Conservation (phyloP, 2,113 vertebrate genomes). For the Labeo rohita region DNA sequence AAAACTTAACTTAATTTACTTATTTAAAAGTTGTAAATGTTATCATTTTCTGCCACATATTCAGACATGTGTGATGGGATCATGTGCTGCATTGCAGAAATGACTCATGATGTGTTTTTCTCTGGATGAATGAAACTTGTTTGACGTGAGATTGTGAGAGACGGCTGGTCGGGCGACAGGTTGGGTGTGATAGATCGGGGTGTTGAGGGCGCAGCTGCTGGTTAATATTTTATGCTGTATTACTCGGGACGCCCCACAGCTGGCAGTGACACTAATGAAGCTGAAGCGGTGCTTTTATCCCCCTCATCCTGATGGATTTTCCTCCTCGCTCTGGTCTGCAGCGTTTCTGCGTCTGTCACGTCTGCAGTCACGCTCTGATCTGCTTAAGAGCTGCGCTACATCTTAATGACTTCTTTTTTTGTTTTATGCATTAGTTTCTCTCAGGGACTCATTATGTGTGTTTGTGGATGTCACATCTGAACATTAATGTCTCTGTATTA, state of each 20-base stretch:
- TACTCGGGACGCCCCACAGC: neutral
- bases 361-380: too few relatives aligned
- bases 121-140: neutral
- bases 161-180: too few relatives aligned
- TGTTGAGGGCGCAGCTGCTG: too few relatives aligned
- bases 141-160: neutral
- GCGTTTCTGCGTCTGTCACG: neutral
- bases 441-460: neutral
- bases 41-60: too few relatives aligned
- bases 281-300: neutral
- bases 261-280: neutral
- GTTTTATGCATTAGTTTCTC: neutral
- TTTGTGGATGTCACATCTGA: neutral
- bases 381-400: too few relatives aligned
- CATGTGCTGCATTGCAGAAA: too few relatives aligned
- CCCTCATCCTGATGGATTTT: neutral
- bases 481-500: neutral
- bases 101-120: too few relatives aligned
- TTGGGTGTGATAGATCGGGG: neutral
- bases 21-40: too few relatives aligned
- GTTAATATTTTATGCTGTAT: neutral
- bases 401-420: too few relatives aligned
- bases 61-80: too few relatives aligned
- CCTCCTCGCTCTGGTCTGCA: neutral
- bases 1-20: too few relatives aligned